Evolutionary conservation across 23 tunicate species (phyloP).

Genomic region (Halocynthia roretzi): DNA sequence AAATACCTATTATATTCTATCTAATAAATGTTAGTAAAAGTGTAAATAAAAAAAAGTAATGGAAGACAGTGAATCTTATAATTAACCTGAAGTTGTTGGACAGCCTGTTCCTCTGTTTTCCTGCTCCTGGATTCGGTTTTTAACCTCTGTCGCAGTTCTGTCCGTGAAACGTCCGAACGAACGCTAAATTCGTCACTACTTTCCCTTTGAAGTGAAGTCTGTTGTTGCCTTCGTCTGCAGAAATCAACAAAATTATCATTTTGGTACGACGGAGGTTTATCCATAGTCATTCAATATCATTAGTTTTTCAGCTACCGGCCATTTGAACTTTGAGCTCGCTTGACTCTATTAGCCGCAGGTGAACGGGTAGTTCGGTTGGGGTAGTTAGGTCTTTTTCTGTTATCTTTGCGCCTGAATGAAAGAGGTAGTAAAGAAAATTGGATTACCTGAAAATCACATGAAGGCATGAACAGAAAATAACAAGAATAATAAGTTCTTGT

Average conservation of each 20-base stretch:
- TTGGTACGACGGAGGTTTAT: not conserved
- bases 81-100: constrained; percentile 51
- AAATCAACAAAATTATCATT: no score
- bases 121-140: constrained; percentile 43
- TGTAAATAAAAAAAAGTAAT: not conserved
- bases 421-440: no score
- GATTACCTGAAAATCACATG: no score
- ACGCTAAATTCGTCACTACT: constrained; percentile 71
- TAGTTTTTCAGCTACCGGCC: not conserved
- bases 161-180: constrained; percentile 57
- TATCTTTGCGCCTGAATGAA: no score
- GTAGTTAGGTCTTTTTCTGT: not conserved
- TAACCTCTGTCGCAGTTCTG: constrained; percentile 48
- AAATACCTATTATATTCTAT: not conserved
- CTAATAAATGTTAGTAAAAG: not conserved
- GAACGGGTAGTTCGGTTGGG: constrained; percentile 36
- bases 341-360: constrained; percentile 84
- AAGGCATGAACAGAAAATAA: no score
- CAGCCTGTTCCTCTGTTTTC: constrained; percentile 51
- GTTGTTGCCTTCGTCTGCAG: no score
- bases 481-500: no score
- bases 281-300: not conserved
- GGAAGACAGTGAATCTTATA: not conserved
- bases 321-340: constrained; percentile 25
- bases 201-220: not conserved